phyloP scores from a whole-genome alignment of 1,140 invertebrate species.

The Aporrectodea caliginosa region DNA sequence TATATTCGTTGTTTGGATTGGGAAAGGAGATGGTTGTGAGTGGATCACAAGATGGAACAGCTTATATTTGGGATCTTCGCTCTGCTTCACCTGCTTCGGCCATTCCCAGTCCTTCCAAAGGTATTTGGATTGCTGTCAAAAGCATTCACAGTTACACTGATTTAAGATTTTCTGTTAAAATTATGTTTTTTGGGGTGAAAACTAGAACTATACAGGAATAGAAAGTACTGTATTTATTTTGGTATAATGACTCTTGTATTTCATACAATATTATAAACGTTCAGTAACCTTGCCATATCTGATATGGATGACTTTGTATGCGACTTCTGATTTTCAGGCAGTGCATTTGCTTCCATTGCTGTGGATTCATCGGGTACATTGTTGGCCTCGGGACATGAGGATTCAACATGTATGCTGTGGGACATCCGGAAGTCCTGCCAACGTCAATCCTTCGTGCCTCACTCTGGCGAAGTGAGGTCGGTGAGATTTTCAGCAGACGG shows the following conservation, averaged over 20 bases:
- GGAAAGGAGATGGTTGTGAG: constrained; percentile 97
- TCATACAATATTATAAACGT: too few relatives aligned
- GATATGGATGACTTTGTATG: too few relatives aligned
- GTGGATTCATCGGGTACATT: constrained; percentile 94
- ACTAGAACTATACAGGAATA: too few relatives aligned
- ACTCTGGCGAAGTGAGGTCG: constrained; percentile 85
- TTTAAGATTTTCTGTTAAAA: too few relatives aligned
- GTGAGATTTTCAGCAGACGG: constrained; percentile 61
- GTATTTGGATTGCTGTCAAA: neutral
- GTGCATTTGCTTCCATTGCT: constrained; percentile 86
- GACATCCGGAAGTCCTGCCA: constrained; percentile 83
- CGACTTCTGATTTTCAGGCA: too few relatives aligned
- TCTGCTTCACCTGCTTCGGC: constrained; percentile 62
- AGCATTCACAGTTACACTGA: too few relatives aligned
- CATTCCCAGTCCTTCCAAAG: neutral
- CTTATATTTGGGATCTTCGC: constrained; percentile 96
- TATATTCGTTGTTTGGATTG: constrained; percentile 93
- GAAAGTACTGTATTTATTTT: too few relatives aligned
- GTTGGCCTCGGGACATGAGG: constrained; percentile 93
- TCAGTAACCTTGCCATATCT: too few relatives aligned
- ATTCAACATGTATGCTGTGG: constrained; percentile 87
- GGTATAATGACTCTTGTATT: too few relatives aligned
- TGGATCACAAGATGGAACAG: constrained; percentile 89
- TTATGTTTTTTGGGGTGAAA: too few relatives aligned
- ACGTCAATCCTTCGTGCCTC: constrained; percentile 91